phyloP scores from a whole-genome alignment of 2,113 vertebrate genomes.

The Alethe castanea region DNA sequence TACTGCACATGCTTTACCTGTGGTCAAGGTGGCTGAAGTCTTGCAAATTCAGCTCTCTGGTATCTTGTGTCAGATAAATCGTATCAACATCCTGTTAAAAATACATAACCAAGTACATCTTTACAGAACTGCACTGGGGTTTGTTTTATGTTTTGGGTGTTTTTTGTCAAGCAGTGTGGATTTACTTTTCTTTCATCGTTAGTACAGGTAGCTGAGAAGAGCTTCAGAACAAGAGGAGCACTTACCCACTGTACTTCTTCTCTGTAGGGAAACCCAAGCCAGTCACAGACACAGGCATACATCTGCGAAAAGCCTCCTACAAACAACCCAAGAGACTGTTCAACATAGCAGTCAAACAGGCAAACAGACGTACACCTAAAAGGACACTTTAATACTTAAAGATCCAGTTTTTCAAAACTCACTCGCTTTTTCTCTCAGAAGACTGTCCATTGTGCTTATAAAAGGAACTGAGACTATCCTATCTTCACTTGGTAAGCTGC shows the following conservation, averaged over 20 bases:
- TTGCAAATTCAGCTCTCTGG: constrained; percentile 91
- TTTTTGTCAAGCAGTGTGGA: neutral
- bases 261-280: constrained; percentile 90
- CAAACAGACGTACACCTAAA: neutral
- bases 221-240: neutral
- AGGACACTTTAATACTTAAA: neutral
- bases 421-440: constrained; percentile 10
- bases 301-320: constrained; percentile 96
- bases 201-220: neutral
- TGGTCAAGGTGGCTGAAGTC: constrained; percentile 98
- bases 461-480: constrained; percentile 3
- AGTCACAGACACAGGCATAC: constrained; percentile 96
- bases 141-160: accelerated
- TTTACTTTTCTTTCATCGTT: neutral
- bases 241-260: constrained; percentile 98
- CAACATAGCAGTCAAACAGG: neutral
- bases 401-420: neutral
- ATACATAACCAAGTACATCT: neutral
- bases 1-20: constrained; percentile 74
- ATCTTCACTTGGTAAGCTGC: neutral
- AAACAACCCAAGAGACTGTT: constrained; percentile 2
- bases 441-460: neutral
- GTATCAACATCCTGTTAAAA: constrained; percentile 92
- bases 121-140: neutral
- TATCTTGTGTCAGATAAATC: constrained; percentile 96